Evolutionary conservation across 2,797 vertebrate genomes (phyloP).

Genomic region (Decapterus maruadsi): DNA sequence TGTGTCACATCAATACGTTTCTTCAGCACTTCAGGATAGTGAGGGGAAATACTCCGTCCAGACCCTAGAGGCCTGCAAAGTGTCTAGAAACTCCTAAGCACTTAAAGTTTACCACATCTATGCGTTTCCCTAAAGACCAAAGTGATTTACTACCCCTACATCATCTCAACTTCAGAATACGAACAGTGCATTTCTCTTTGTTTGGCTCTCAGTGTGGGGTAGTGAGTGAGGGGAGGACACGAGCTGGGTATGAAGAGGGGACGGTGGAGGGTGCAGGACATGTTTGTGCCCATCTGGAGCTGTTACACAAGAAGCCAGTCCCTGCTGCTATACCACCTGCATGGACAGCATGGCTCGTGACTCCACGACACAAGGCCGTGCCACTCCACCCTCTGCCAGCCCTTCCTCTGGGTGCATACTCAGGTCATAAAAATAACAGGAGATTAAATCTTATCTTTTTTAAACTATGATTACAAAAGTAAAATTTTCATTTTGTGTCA

Average conservation of each 20-base stretch:
- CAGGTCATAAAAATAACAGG: constrained; percentile 75
- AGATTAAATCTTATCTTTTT: constrained; percentile 62
- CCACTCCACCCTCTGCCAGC: constrained; percentile 50
- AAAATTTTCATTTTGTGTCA: constrained; percentile 65
- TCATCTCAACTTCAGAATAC: constrained; percentile 66
- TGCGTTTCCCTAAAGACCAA: constrained; percentile 65
- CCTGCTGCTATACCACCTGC: constrained; percentile 64
- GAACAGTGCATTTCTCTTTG: constrained; percentile 81
- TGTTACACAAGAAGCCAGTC: constrained; percentile 49
- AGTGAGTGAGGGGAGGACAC: constrained; percentile 62
- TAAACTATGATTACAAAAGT: constrained; percentile 80
- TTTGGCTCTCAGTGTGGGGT: constrained; percentile 76
- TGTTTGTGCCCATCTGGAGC: constrained; percentile 62
- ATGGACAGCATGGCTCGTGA: constrained; percentile 48
- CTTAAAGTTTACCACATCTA: constrained; percentile 75
- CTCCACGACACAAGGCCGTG: constrained; percentile 23
- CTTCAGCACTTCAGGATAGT: constrained; percentile 73
- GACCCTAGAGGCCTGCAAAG: constrained; percentile 68
- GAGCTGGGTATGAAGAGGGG: constrained; percentile 61
- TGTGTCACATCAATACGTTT: constrained; percentile 71
- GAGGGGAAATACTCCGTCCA: constrained; percentile 63
- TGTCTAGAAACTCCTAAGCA: constrained; percentile 77
- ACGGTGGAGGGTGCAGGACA: constrained; percentile 47
- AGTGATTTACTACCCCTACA: constrained; percentile 73
- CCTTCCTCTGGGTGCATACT: constrained; percentile 75